Conservation (phyloP, 2,797 vertebrate genomes). For the Huso huso region DNA sequence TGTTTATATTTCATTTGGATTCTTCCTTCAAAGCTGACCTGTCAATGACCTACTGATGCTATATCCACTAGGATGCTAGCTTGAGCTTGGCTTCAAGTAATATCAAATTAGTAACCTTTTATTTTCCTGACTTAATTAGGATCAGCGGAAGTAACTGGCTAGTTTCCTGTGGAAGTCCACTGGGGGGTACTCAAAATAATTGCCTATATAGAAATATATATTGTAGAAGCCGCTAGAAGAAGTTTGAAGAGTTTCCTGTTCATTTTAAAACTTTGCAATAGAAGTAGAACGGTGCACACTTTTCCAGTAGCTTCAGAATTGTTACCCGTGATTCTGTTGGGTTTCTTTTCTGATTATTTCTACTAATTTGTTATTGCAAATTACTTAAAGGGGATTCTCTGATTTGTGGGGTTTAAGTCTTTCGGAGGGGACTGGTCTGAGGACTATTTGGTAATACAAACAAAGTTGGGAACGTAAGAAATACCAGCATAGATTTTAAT, state of each 20-base stretch:
- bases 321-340: conserved; percentile 27
- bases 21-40: conserved; percentile 77
- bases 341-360: conserved; percentile 26
- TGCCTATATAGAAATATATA: too few species aligned
- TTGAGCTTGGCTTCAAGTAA: conserved; percentile 30
- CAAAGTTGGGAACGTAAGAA: conserved; percentile 52
- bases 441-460: conserved; percentile 46
- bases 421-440: conserved; percentile 33
- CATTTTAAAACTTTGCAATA: conserved; percentile 3
- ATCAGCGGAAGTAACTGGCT: neutral
- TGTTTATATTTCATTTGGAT: conserved; percentile 88
- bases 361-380: conserved; percentile 27
- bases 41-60: conserved; percentile 65
- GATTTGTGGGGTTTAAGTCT: conserved; percentile 27
- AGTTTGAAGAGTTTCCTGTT: too few species aligned
- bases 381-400: conserved; percentile 23
- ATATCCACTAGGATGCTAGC: conserved; percentile 56
- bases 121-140: conserved; percentile 1
- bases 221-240: too few species aligned
- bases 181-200: neutral
- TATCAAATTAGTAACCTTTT: conserved; percentile 5
- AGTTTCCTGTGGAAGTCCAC: neutral
- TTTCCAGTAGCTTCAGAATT: conserved; percentile 26
- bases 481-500: conserved; percentile 53
- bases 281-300: conserved; percentile 9